These are phyloP conservation scores for Pelodytes ibericus DNA, from an alignment of 2,797 vertebrate genomes.

Conservation along the genomic window DNA sequence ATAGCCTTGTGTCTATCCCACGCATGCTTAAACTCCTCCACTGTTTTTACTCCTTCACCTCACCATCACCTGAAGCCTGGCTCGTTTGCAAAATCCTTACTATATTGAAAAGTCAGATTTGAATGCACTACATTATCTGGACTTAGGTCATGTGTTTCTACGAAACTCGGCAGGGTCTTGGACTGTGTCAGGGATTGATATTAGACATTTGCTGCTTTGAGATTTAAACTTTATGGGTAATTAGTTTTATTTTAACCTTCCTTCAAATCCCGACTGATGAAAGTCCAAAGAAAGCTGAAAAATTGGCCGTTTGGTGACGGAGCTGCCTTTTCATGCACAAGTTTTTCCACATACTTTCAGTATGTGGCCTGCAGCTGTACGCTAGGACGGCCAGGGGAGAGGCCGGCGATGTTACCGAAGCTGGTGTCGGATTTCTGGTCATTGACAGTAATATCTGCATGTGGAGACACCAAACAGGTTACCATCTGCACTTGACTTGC, in stretches of 20 bases:
- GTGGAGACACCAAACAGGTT: background rate
- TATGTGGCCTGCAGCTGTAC: background rate
- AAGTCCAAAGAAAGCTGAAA: background rate
- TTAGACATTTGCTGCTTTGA: background rate
- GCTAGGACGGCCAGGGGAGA: background rate
- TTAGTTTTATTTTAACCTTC: slow-evolving; percentile 3
- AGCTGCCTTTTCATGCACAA: background rate
- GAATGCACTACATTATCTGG: too few species aligned
- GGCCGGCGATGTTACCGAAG: background rate
- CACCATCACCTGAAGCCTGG: too few species aligned
- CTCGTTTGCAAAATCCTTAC: too few species aligned
- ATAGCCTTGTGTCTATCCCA: too few species aligned
- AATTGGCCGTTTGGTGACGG: background rate
- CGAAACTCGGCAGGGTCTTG: too few species aligned
- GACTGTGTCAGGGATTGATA: background rate
- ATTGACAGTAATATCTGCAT: background rate
- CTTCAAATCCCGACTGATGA: background rate
- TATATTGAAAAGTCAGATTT: too few species aligned
- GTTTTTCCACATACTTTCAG: background rate
- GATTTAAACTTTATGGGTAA: background rate
- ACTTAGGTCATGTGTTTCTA: too few species aligned
- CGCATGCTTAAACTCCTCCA: too few species aligned
- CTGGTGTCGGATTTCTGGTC: background rate
- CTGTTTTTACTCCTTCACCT: too few species aligned
- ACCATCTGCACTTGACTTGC: too few species aligned